Conservation (phyloP, 1,140 invertebrate genomes). For the Fopius arisanus region DNA sequence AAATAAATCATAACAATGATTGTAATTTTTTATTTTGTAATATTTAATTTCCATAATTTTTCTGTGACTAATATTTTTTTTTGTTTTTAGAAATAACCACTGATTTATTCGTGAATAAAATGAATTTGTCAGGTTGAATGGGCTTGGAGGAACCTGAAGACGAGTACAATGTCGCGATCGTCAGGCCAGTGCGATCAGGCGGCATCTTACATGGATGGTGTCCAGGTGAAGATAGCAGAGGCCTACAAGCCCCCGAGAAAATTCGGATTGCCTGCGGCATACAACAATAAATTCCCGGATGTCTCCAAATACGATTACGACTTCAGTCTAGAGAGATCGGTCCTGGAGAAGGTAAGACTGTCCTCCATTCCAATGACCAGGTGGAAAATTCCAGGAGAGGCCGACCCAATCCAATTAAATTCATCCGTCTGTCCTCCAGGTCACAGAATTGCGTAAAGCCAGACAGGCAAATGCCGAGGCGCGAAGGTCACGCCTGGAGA, state of each 20-base stretch:
- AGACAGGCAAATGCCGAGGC: slow-evolving; percentile 69
- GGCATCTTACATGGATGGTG: slow-evolving; percentile 78
- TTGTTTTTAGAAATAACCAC: too few relatives aligned
- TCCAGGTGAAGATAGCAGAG: slow-evolving; percentile 87
- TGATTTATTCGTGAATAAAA: too few relatives aligned
- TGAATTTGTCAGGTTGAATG: too few relatives aligned
- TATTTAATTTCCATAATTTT: too few relatives aligned
- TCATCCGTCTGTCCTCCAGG: slow-evolving; percentile 44
- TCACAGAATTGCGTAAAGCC: slow-evolving; percentile 73
- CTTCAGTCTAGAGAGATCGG: slow-evolving; percentile 75
- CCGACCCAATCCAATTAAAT: not conserved
- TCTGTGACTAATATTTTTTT: too few relatives aligned
- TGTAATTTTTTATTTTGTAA: too few relatives aligned
- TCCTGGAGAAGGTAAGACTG: slow-evolving; percentile 68
- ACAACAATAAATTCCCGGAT: slow-evolving; percentile 68
- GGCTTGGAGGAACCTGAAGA: too few relatives aligned
- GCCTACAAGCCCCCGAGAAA: slow-evolving; percentile 80
- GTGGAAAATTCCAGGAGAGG: not conserved
- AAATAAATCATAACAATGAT: too few relatives aligned
- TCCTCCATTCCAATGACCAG: not conserved
- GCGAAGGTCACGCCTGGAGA: slow-evolving; percentile 67
- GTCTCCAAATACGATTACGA: slow-evolving; percentile 72
- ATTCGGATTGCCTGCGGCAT: slow-evolving; percentile 74
- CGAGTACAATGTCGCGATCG: slow-evolving; percentile 47
- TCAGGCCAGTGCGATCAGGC: slow-evolving; percentile 50